Evolutionary conservation across 2,113 vertebrate genomes (phyloP).

Genomic region (Xiphias gladius): DNA sequence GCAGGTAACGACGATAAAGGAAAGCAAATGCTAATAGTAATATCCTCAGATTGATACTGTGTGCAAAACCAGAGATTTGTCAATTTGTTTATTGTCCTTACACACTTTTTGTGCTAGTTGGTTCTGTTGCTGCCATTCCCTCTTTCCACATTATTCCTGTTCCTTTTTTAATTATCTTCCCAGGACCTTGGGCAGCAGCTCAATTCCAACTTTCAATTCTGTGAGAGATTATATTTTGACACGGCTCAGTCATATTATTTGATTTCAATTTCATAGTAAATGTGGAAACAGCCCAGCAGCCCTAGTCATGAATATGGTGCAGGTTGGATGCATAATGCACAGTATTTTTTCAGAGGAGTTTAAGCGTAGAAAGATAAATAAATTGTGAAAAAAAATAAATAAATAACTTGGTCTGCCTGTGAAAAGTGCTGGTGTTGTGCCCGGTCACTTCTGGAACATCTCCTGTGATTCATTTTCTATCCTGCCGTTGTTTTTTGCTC

Average conservation of each 20-base stretch:
- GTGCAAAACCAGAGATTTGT: slow-evolving; percentile 48
- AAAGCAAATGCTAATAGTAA: slow-evolving; percentile 47
- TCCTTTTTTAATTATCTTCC: slow-evolving; percentile 75
- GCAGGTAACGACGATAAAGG: slow-evolving; percentile 55
- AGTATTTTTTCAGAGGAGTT: slow-evolving; percentile 41
- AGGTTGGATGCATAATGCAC: slow-evolving; percentile 69
- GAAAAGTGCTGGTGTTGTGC: slow-evolving; percentile 50
- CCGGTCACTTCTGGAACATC: slow-evolving; percentile 69
- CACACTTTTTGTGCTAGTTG: slow-evolving; percentile 53
- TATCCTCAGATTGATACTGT: slow-evolving; percentile 47
- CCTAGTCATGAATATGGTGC: slow-evolving; percentile 72
- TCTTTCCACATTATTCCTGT: slow-evolving; percentile 38
- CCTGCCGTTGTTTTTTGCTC: slow-evolving; percentile 54
- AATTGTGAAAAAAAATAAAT: slow-evolving; percentile 50
- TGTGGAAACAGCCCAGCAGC: slow-evolving; percentile 75
- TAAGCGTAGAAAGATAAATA: slow-evolving; percentile 69
- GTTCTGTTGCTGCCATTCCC: slow-evolving; percentile 42
- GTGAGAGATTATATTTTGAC: slow-evolving; percentile 80
- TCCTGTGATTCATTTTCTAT: slow-evolving; percentile 67
- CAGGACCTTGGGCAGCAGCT: slow-evolving; percentile 73
- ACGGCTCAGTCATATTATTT: slow-evolving; percentile 78
- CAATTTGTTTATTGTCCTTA: slow-evolving; percentile 62
- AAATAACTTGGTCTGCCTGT: slow-evolving; percentile 37
- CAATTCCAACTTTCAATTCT: slow-evolving; percentile 77
- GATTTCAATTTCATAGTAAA: slow-evolving; percentile 77